phyloP scores from a whole-genome alignment of 1,140 invertebrate genomes.

The Pogonus chalceus region DNA sequence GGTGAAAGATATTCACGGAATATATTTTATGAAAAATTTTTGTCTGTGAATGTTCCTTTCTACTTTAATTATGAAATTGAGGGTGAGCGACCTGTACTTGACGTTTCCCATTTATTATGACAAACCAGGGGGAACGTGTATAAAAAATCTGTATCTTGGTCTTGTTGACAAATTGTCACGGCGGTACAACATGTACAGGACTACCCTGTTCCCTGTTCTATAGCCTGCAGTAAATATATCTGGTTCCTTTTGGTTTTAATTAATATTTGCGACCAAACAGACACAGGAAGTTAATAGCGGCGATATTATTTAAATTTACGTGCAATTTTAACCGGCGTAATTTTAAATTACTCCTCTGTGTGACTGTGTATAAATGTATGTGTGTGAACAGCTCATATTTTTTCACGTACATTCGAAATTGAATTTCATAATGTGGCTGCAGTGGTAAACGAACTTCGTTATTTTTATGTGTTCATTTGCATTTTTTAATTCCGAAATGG shows the following conservation, averaged over 20 bases:
- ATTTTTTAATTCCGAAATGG: slow-evolving; percentile 2
- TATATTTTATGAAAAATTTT: no score
- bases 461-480: slow-evolving; percentile 6
- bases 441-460: slow-evolving; percentile 6
- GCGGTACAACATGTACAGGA: no score
- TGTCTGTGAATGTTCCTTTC: no score
- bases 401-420: not conserved
- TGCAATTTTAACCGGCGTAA: not conserved
- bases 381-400: not conserved
- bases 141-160: no score
- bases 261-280: not conserved
- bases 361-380: not conserved
- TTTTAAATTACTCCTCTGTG: not conserved
- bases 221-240: no score
- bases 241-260: not conserved
- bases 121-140: no score
- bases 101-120: no score
- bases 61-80: no score
- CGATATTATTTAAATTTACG: slow-evolving; percentile 1
- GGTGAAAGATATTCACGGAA: no score
- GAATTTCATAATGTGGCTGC: slow-evolving; percentile 5
- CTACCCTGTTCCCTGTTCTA: no score
- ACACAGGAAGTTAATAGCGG: not conserved
- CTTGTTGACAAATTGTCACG: no score
- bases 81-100: no score